Evolutionary conservation across 2,888 invertebrate species (phyloP), one percentile per base, ranked within the genome.

Genomic region (Sinohyriopsis cumingii): DNA sequence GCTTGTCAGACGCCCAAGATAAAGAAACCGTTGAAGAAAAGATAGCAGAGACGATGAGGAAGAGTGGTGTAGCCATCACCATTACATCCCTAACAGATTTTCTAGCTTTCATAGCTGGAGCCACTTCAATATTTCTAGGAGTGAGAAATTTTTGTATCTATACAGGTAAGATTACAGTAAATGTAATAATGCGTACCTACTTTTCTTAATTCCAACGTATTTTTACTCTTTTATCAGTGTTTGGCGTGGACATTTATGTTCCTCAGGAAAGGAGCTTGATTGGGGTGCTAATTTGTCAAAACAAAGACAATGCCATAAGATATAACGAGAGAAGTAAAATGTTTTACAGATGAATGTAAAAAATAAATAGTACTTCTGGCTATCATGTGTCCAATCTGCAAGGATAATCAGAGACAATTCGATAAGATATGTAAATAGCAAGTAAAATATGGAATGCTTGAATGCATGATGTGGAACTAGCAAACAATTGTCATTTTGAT

Each of bases 41-140:
- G 12, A 71, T 85, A n/a, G 81, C 75, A 3, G 60, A 70, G 9
- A 82, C 78, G 20, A 80, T 83, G 77, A 73, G 76, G 55, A 79
- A 75, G 12, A 79, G 80, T 45, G 85, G 83, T 3, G 76, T 83
- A 22, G 79, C 82, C 24, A 83, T 85, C 59, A 84, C 82, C n/a
- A 84, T 85, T 57, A 84, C 82, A 1, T 77, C 83, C 57, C 68
- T 85, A 1, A 85, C 85, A 12, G 80, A 84, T 63, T 65, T 83
- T 33, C 67, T 83, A 12, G 81, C 83, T 12, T 83, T 84, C 28
- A 73, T 68, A 55, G 73, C 79, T 33, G 84, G 84, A 0, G 73
- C 76, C 3, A 68, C 77, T 4, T 77, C 82, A 2, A 65, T 73
- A 9, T 85, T 85, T 56, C 63, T 71, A 24, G 81, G 82, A 68